phyloP scores from a whole-genome alignment of 2,113 vertebrate species.

The Actenoides hombroni region DNA sequence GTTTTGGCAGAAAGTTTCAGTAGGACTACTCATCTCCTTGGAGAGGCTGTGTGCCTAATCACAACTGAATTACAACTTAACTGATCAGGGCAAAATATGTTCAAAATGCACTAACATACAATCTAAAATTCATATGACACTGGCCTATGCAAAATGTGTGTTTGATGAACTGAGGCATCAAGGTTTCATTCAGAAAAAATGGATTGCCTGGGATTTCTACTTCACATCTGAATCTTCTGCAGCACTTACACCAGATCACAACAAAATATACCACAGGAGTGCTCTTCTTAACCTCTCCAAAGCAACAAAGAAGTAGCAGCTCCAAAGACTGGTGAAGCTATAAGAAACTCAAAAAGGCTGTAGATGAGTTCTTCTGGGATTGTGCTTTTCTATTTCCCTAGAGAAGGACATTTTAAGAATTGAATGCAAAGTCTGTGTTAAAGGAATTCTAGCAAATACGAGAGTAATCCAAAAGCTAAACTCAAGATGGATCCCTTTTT shows the following conservation, averaged over 20 bases:
- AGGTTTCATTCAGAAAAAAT: neutral
- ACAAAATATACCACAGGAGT: neutral
- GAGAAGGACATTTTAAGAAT: neutral
- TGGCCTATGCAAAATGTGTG: neutral
- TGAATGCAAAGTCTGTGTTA: neutral
- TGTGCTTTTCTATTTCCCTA: neutral
- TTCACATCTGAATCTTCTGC: neutral
- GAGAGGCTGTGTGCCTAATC: neutral
- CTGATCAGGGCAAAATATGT: neutral
- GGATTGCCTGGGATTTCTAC: neutral
- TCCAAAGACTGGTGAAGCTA: neutral
- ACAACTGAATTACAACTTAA: neutral
- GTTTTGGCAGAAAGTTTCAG: neutral
- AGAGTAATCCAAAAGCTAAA: neutral
- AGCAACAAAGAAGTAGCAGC: neutral
- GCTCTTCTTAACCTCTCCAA: neutral
- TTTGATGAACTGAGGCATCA: neutral
- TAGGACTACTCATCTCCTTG: neutral
- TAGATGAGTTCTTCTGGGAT: fast-evolving
- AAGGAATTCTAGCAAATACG: neutral
- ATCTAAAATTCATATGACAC: neutral
- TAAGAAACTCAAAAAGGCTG: neutral
- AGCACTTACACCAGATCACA: neutral
- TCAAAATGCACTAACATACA: neutral
- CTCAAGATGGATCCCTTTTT: neutral